Base-by-base conservation (phyloP, 2,888 invertebrate genomes). In the Tipula vernalis region DNA sequence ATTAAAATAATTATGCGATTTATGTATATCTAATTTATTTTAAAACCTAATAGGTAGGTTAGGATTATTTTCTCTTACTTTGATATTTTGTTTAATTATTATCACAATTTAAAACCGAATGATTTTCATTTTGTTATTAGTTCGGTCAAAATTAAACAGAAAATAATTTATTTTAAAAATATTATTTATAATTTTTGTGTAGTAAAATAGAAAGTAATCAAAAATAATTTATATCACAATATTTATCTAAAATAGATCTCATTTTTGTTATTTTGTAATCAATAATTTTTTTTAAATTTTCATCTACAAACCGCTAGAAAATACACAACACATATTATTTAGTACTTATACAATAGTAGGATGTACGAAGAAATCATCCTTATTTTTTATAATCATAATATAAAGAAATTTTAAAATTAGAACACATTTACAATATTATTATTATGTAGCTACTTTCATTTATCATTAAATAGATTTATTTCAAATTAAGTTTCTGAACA, bases 141-240 rank as follows among this genome's bases (percentile, higher is more conserved):
- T 71, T 71, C 71, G 71, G 71, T 18, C 28, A 57, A 57, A 57
- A 28, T 71, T 28, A 71, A 71, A 71, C 71, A 71, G 71, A 71
- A 71, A 71, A 71, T 28, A 71, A 71, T 71, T 71, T 71, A 71
- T 57, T 15, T 57, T 18, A 47, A 3, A 47, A 47, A 12, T 47
- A 47, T 47, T 47, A 18, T 57, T n/a, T 10, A 57, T 18, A 18
- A 57, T 18, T 18, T 28, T 28, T 51, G 12, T 51, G 15, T 51
- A 15, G 51, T 51, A 51, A 51, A 51, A 51, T 51, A 51, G 51
- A 71, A 28, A 57, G 57, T 57, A 57, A 71, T 71, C 71, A 71
- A 71, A 71, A 71, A 71, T 71, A 71, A 71, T 71, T 71, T 71
- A 71, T 71, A 71, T 71, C 71, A 71, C 71, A 71, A 71, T 71